Percentiles rank a stretch among this genome's conserved stretches.
Evolutionary conservation across 2,888 invertebrate genomes (phyloP).

Genomic region (Sinhomidia bicolor): DNA sequence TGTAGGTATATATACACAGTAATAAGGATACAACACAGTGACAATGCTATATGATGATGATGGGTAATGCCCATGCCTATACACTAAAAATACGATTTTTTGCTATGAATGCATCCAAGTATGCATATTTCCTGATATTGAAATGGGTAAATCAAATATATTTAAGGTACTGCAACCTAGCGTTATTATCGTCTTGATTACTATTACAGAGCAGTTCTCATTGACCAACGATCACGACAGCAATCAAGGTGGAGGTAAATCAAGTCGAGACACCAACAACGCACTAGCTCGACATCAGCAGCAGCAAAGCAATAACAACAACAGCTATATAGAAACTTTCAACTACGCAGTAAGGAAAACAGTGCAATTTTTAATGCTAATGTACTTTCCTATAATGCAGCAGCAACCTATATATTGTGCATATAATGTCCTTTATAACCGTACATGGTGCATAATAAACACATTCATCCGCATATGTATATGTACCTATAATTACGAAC

Average conservation of each 20-base stretch:
- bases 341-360: constrained; percentile 34
- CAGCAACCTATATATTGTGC: neutral
- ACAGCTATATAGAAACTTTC: neutral
- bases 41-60: neutral
- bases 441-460: constrained; percentile 9
- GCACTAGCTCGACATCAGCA: neutral
- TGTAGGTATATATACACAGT: neutral
- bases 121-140: neutral
- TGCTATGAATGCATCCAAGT: neutral
- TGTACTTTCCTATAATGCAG: neutral
- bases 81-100: too few relatives aligned
- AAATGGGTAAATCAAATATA: neutral
- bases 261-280: constrained; percentile 33
- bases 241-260: constrained; percentile 70
- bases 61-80: too few relatives aligned
- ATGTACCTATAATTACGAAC: neutral
- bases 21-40: neutral
- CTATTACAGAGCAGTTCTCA: constrained; percentile 65
- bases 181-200: constrained; percentile 26
- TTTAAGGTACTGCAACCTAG: neutral
- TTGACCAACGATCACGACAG: constrained; percentile 70
- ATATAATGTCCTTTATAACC: neutral
- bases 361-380: constrained; percentile 15
- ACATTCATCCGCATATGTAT: too few relatives aligned
- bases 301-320: neutral